These are phyloP conservation scores for Cremastinae sp. DNA, from an alignment of 2,888 invertebrate genomes.

Conservation along the genomic window DNA sequence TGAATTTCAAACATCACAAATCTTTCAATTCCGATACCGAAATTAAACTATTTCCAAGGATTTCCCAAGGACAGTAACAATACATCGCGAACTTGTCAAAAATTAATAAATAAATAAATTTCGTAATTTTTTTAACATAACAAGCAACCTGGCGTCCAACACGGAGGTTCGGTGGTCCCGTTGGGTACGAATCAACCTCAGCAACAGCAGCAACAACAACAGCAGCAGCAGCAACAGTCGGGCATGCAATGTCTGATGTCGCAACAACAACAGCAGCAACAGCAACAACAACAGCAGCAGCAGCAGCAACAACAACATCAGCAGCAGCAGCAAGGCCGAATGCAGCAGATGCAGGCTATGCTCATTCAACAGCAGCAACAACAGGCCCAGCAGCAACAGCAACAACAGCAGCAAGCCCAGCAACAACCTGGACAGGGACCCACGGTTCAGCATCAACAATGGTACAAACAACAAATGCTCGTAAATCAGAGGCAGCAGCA, in stretches of 20 bases:
- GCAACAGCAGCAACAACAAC: conserved; percentile 75
- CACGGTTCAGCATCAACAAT: conserved; percentile 68
- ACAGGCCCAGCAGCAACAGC: conserved; percentile 79
- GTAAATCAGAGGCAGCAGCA: conserved; percentile 73
- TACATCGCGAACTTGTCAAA: neutral
- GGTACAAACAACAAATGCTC: conserved; percentile 72
- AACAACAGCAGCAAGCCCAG: conserved; percentile 78
- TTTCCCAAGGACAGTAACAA: neutral
- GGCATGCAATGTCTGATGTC: conserved; percentile 79
- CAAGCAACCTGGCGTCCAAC: conserved; percentile 76
- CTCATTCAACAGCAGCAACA: conserved; percentile 81
- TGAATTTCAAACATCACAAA: too few species aligned
- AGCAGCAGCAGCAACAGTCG: conserved; percentile 75
- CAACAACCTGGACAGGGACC: conserved; percentile 73
- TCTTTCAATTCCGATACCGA: too few species aligned
- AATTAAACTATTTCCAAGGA: neutral
- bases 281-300: conserved; percentile 80
- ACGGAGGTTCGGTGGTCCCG: conserved; percentile 72
- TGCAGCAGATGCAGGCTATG: conserved; percentile 80
- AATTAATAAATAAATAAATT: conserved; percentile 11
- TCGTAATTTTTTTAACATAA: conserved; percentile 25
- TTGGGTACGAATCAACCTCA: conserved; percentile 78
- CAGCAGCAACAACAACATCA: conserved; percentile 74
- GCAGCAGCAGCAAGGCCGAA: conserved; percentile 81
- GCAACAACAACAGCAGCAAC: conserved; percentile 82